A percentile compares a stretch with the other conserved stretches of the same genome.
Evolutionary conservation across 2,888 invertebrate genomes (phyloP).

Genomic region (Eristalis pertinax): DNA sequence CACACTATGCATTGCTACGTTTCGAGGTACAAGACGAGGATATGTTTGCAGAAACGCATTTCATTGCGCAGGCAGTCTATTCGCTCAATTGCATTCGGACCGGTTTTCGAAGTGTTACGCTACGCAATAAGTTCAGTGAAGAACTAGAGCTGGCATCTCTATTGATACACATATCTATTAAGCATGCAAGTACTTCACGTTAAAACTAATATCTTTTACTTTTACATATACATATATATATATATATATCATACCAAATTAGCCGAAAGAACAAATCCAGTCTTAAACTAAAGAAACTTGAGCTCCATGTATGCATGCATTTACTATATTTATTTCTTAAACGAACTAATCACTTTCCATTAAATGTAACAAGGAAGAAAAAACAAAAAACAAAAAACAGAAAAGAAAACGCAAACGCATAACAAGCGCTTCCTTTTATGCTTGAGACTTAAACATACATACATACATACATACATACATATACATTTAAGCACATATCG

Average conservation of each 20-base stretch:
- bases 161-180: constrained; percentile 89
- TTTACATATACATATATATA: background rate
- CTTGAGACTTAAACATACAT: constrained; percentile 62
- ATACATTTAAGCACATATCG: constrained; percentile 19
- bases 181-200: constrained; percentile 39
- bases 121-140: constrained; percentile 95
- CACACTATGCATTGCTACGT: constrained; percentile 91
- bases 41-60: constrained; percentile 97
- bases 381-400: no score
- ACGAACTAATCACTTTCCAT: constrained; percentile 19
- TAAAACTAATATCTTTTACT: constrained; percentile 25
- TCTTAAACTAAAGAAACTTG: constrained; percentile 22
- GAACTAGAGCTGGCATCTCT: constrained; percentile 95
- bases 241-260: background rate
- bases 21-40: constrained; percentile 97
- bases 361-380: background rate
- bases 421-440: constrained; percentile 46
- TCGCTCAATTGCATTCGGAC: constrained; percentile 90
- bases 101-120: constrained; percentile 94
- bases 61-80: constrained; percentile 97
- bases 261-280: constrained; percentile 8
- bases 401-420: background rate
- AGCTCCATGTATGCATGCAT: constrained; percentile 32
- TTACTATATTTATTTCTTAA: constrained; percentile 18
- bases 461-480: background rate